Percentiles rank a stretch among this genome's conserved stretches.
phyloP scores from a whole-genome alignment of 2,113 vertebrate genomes.

The Rhipidura dahli region DNA sequence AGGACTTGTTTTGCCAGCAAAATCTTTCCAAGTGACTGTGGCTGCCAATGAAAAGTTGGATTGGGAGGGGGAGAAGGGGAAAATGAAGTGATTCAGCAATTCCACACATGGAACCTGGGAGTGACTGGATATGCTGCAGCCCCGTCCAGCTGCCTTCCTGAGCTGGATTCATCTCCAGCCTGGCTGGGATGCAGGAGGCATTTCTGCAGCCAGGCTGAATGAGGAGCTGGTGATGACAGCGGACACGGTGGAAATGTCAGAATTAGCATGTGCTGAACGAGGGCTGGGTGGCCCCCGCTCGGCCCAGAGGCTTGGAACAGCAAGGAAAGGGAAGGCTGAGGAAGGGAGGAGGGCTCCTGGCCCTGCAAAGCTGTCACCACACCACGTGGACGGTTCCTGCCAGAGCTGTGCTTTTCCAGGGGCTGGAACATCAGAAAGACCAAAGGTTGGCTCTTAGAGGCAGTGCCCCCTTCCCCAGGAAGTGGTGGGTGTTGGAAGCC shows the following conservation, averaged over 20 bases:
- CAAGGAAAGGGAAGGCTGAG: not conserved
- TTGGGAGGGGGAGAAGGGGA: not conserved
- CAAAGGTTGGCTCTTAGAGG: not conserved
- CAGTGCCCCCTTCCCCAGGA: not conserved
- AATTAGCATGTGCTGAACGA: conserved; percentile 58
- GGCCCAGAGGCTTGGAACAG: not conserved
- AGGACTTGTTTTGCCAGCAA: not conserved
- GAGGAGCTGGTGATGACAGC: conserved; percentile 63
- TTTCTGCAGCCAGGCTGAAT: conserved; percentile 50
- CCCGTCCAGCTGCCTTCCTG: conserved; percentile 39
- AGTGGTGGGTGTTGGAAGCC: too few species aligned
- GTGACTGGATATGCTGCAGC: conserved; percentile 39
- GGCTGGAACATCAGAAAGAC: not conserved
- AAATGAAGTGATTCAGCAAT: not conserved
- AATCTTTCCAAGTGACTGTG: not conserved
- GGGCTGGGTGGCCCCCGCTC: not conserved
- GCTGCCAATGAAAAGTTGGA: not conserved
- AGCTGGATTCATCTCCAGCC: conserved; percentile 50
- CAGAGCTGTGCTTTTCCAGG: not conserved
- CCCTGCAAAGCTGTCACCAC: not conserved
- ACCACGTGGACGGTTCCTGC: not conserved
- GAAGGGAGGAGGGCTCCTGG: not conserved
- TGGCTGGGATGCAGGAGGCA: conserved; percentile 63
- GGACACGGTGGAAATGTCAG: conserved; percentile 67
- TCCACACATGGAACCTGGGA: not conserved